Evolutionary conservation across 2,113 vertebrate species (phyloP).

Genomic region (Megaceryle maxima): DNA sequence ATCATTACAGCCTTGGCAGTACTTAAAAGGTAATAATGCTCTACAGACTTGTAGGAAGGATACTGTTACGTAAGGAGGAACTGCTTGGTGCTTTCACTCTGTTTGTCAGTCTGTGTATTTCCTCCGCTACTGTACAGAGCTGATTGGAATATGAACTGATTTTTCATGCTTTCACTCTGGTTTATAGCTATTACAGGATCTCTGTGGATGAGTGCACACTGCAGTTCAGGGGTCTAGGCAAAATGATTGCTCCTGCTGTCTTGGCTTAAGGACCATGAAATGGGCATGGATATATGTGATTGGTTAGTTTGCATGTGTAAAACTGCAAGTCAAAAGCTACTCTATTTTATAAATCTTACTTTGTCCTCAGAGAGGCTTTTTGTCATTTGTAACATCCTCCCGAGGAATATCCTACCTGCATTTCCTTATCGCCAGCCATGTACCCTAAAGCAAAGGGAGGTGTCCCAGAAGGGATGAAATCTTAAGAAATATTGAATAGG

Average conservation of each 20-base stretch:
- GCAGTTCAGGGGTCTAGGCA: not conserved
- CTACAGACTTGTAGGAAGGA: not conserved
- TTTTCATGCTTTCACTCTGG: not conserved
- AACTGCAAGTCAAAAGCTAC: not conserved
- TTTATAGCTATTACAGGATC: not conserved
- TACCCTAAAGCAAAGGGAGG: not conserved
- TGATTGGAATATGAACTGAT: not conserved
- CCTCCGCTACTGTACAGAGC: not conserved
- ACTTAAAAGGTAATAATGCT: slow-evolving; percentile 8
- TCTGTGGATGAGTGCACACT: not conserved
- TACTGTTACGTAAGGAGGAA: not conserved
- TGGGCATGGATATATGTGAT: not conserved
- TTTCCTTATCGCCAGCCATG: not conserved
- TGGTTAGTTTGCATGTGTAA: not conserved
- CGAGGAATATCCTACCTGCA: not conserved
- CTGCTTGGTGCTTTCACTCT: not conserved
- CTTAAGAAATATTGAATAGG: not conserved
- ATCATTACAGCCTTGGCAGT: not conserved
- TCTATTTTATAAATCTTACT: not conserved
- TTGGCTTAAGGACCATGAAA: not conserved
- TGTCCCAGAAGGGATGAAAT: not conserved
- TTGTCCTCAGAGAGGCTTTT: not conserved
- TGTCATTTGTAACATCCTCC: not conserved
- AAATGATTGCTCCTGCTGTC: not conserved
- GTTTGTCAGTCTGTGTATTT: not conserved